Evolutionary conservation across 2,113 vertebrate species (phyloP), one percentile per base, ranked within the genome.

Genomic region (Emberiza fucata): DNA sequence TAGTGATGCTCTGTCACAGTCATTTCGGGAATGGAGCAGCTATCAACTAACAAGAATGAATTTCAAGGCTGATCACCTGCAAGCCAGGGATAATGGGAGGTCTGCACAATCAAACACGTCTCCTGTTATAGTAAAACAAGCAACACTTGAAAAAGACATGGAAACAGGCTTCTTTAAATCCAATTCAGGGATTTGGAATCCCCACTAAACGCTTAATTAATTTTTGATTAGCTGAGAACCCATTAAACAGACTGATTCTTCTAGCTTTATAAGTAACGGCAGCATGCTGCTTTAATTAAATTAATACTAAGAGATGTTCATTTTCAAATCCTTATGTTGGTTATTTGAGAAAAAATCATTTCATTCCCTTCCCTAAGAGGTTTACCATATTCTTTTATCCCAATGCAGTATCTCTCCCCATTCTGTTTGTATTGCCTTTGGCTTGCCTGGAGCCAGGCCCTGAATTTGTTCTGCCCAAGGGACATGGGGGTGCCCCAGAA

Each of bases 201-300:
- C 97, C 96, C 96, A 97, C 97, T 98, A 98, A 98, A 98, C 90
- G 92, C 97, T 97, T 98, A 98, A 98, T 98, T 98, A 98, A 98
- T 98, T 98, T 98, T 98, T 98, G 97, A 98, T 98, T 98, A 98
- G 97, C 95, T 96, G 97, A 98, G 98, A 98, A 98, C 98, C 98
- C 98, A 98, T 98, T 98, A 98, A 98, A 97, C 95, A 97, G 94
- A 86, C 95, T 96, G 96, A 97, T 96, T 97, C 97, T 97, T 98
- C 97, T 97, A 97, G 97, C 97, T 98, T 97, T 98, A 96, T 96
- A 98, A 98, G 96, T 95, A 96, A 97, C 7, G 84, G 95, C 97
- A 96, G 96, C 97, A 95, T 97, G 97, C 97, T 96, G 97, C 96
- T 93, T 95, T 98, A 98, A 98, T 98, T 98, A 98, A 98, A 98